Conservation (phyloP, 2,888 invertebrate species). For the Allolobophora icterica region DNA sequence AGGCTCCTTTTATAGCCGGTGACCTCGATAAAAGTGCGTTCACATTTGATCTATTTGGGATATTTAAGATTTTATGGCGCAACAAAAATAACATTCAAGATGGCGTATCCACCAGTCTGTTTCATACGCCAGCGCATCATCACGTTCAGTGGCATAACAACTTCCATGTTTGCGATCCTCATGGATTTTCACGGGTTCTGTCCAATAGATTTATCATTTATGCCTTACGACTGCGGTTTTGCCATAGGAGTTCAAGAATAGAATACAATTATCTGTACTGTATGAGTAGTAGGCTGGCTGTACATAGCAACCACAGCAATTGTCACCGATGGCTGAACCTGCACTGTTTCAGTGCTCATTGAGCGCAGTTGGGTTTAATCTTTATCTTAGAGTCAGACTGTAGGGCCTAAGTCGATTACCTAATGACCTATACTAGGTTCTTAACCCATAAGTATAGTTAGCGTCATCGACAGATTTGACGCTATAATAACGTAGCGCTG, state of each 20-base stretch:
- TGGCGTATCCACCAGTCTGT: background rate
- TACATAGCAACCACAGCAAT: background rate
- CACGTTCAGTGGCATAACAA: background rate
- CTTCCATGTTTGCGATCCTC: background rate
- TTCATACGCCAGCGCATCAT: background rate
- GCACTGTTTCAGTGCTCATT: too few species aligned
- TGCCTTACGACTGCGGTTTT: background rate
- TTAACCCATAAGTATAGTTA: too few species aligned
- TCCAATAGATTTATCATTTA: background rate
- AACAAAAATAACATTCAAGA: background rate
- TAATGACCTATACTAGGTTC: too few species aligned
- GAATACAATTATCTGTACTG: background rate
- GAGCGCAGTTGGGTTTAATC: background rate
- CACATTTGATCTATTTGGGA: background rate
- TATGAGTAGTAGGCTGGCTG: background rate
- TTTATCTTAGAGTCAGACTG: background rate
- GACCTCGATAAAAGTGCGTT: conserved; percentile 17
- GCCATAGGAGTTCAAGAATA: too few species aligned
- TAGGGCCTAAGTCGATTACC: too few species aligned
- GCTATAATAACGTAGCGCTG: too few species aligned
- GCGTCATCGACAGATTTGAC: too few species aligned
- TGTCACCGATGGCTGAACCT: background rate
- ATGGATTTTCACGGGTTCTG: background rate
- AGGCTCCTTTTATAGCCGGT: background rate
- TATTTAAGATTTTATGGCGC: background rate